Percentiles rank a stretch among this genome's conserved stretches.
Conservation (phyloP, 2,888 invertebrate species). For the Kryphioiulus occultus region DNA sequence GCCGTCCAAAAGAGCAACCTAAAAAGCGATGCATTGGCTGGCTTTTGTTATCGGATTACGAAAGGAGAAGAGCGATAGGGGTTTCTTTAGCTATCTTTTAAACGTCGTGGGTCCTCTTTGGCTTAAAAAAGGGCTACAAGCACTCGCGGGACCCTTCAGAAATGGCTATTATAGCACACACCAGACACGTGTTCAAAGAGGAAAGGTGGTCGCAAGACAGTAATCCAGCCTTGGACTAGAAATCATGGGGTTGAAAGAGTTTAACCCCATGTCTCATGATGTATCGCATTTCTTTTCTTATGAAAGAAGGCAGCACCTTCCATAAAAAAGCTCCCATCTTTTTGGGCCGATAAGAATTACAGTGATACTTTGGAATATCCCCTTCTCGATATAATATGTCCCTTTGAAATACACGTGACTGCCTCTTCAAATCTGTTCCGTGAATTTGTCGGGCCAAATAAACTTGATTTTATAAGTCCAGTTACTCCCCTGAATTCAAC, state of each 20-base stretch:
- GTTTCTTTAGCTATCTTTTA: constrained; percentile 29
- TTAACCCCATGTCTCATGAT: constrained; percentile 24
- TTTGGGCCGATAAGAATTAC: neutral
- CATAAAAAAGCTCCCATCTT: neutral
- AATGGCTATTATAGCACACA: constrained; percentile 20
- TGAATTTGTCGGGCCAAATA: constrained; percentile 14
- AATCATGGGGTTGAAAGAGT: constrained; percentile 37
- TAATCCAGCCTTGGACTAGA: constrained; percentile 22
- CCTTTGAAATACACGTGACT: constrained; percentile 18
- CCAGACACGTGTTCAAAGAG: constrained; percentile 46
- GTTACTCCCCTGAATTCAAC: neutral
- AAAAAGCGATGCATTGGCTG: constrained; percentile 20
- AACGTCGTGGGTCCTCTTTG: constrained; percentile 15
- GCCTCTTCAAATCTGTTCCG: neutral
- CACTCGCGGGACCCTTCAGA: constrained; percentile 21
- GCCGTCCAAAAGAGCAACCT: constrained; percentile 19
- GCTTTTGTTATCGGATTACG: constrained; percentile 39
- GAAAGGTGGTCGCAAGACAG: constrained; percentile 31
- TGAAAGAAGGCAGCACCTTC: neutral
- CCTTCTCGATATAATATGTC: neutral
- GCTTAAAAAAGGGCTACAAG: neutral
- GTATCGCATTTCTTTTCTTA: neutral
- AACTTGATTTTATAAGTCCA: constrained; percentile 18
- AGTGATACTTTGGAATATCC: neutral
- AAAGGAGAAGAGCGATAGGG: constrained; percentile 41